Evolutionary conservation across 2,113 vertebrate species (phyloP).

Genomic region (Sylvia atricapilla): DNA sequence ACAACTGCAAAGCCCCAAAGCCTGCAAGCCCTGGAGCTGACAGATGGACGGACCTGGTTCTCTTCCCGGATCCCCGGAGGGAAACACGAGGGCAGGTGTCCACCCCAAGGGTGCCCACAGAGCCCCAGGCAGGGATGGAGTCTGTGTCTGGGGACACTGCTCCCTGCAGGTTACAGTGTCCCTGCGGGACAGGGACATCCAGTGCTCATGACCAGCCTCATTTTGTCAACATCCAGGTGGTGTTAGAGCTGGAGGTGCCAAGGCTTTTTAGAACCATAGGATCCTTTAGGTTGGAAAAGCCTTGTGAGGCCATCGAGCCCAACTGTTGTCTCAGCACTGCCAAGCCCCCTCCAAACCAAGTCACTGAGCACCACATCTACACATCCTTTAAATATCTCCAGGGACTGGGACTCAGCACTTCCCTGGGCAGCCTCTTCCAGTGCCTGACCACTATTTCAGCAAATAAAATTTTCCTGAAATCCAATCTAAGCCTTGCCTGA

Average conservation of each 20-base stretch:
- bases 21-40: neutral
- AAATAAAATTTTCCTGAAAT: neutral
- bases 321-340: neutral
- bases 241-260: neutral
- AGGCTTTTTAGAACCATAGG: neutral
- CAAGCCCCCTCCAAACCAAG: neutral
- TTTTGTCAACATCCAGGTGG: neutral
- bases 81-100: neutral
- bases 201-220: fast-evolving
- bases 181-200: neutral
- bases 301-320: neutral
- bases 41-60: fast-evolving
- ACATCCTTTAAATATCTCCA: neutral
- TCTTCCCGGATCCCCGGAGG: neutral
- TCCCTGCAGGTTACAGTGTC: neutral
- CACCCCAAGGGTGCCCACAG: neutral
- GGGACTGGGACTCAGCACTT: neutral
- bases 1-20: conserved; percentile 23
- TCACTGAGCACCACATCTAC: neutral
- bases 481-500: neutral
- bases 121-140: neutral
- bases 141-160: fast-evolving
- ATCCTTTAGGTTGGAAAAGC: neutral
- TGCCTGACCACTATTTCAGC: neutral
- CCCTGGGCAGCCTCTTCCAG: neutral